A percentile compares a stretch with the other conserved stretches of the same genome.
phyloP scores from a whole-genome alignment of 2,888 invertebrate species.

The Drosophila niveifrons region DNA sequence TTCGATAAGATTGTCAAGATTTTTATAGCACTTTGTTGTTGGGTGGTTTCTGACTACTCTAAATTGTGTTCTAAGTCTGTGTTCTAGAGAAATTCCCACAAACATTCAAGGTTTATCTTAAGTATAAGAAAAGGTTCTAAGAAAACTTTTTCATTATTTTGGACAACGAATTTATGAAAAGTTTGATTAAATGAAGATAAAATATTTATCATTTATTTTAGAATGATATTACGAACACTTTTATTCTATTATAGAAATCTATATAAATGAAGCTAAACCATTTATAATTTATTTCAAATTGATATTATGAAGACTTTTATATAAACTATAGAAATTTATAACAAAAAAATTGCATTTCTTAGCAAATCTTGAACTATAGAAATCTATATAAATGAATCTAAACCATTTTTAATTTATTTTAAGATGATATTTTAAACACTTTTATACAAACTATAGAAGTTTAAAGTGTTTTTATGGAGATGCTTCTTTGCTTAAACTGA shows the following conservation, averaged over 20 bases:
- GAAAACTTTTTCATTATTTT: background rate
- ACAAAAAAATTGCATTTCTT: too few species aligned
- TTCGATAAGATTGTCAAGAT: background rate
- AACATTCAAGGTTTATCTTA: background rate
- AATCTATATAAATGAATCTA: too few species aligned
- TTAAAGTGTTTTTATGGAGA: too few species aligned
- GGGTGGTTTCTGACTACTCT: background rate
- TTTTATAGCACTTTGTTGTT: background rate
- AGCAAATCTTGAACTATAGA: too few species aligned
- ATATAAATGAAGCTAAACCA: background rate
- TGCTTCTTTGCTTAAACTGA: too few species aligned
- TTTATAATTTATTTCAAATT: background rate
- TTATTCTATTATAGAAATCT: too few species aligned
- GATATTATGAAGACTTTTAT: background rate
- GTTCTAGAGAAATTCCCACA: background rate
- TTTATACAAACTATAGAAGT: too few species aligned
- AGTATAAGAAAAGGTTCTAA: too few species aligned
- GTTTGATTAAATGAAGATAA: background rate
- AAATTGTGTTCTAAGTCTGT: background rate
- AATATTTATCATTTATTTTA: background rate
- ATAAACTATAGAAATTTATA: too few species aligned
- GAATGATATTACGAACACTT: background rate
- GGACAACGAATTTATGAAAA: background rate
- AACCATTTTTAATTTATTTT: too few species aligned
- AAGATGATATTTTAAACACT: too few species aligned